Conservation (phyloP, 1,140 invertebrate species). For the Argopecten irradians region DNA sequence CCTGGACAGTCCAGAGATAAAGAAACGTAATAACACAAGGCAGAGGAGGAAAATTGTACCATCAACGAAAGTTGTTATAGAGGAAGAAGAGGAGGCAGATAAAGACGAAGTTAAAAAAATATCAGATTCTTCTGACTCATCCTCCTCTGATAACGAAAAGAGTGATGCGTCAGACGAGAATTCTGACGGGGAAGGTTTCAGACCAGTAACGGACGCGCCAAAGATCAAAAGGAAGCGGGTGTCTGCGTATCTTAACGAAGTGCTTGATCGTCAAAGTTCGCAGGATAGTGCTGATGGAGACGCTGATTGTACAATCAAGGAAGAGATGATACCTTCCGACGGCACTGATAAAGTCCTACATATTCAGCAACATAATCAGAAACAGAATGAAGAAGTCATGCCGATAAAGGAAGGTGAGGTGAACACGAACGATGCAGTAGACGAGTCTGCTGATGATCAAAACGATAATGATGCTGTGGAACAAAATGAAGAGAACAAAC, state of each 20-base stretch:
- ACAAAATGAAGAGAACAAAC: not conserved
- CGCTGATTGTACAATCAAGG: not conserved
- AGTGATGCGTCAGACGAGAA: not conserved
- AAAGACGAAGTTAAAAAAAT: not conserved
- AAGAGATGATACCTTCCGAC: not conserved
- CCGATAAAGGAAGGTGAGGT: not conserved
- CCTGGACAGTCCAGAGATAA: not conserved
- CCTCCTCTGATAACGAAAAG: not conserved
- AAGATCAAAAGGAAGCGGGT: not conserved
- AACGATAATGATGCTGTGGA: not conserved
- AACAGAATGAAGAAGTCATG: not conserved
- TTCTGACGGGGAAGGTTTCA: not conserved
- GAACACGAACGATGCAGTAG: not conserved
- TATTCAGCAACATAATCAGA: not conserved
- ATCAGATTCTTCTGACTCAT: not conserved
- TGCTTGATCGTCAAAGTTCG: not conserved
- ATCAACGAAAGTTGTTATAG: not conserved
- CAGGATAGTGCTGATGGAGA: not conserved
- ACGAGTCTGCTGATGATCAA: not conserved
- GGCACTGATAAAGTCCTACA: not conserved
- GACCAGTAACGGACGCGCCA: not conserved
- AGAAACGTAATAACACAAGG: not conserved
- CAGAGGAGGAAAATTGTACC: not conserved
- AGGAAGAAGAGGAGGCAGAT: not conserved
- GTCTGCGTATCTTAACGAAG: not conserved